These are phyloP conservation scores for Drosophila lowei DNA, from an alignment of 1,140 invertebrate species.

Conservation along the genomic window DNA sequence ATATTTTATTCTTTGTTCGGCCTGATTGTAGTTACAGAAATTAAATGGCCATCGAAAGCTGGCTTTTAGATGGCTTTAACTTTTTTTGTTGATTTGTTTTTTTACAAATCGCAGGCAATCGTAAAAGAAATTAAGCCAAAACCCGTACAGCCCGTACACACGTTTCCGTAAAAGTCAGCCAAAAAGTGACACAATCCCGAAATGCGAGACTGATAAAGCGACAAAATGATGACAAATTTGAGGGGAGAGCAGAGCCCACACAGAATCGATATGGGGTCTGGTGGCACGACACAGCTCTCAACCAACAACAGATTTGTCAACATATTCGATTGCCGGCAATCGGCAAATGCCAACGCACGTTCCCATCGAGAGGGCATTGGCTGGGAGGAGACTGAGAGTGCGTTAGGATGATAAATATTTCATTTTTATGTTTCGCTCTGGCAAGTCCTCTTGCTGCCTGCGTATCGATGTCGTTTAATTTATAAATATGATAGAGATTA, in stretches of 20 bases:
- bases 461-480: constrained; percentile 78
- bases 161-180: too few species aligned
- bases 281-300: background rate
- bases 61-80: constrained; percentile 14
- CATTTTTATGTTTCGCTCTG: constrained; percentile 57
- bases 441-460: constrained; percentile 3
- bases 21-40: constrained; percentile 14
- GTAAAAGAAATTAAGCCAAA: constrained; percentile 15
- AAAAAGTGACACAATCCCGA: constrained; percentile 11
- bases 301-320: constrained; percentile 54
- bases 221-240: constrained; percentile 70
- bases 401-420: constrained; percentile 72
- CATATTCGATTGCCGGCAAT: constrained; percentile 63
- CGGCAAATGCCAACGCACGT: constrained; percentile 71
- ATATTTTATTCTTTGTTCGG: constrained; percentile 4
- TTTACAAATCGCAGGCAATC: background rate
- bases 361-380: constrained; percentile 36
- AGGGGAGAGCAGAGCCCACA: constrained; percentile 6
- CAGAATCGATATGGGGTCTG: constrained; percentile 19
- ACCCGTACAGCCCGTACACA: background rate
- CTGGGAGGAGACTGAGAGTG: constrained; percentile 27
- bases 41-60: constrained; percentile 17
- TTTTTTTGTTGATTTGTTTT: background rate
- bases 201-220: constrained; percentile 15
- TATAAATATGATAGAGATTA: constrained; percentile 75